These are phyloP conservation scores for Megalopta genalis DNA, from an alignment of 1,140 invertebrate genomes.

Conservation along the genomic window DNA sequence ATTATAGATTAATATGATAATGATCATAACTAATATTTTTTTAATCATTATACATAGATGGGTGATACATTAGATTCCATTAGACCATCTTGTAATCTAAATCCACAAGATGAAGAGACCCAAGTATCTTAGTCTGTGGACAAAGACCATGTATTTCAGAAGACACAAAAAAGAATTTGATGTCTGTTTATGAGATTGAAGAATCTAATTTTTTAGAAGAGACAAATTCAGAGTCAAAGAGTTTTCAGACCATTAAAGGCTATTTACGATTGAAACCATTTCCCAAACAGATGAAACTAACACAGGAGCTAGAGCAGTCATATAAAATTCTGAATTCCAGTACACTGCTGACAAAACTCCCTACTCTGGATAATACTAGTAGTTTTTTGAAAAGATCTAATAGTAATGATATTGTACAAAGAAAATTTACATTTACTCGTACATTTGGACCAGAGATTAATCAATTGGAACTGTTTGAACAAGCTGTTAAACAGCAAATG, in stretches of 20 bases:
- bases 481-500: constrained; percentile 82
- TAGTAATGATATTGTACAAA: constrained; percentile 73
- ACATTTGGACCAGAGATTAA: constrained; percentile 82
- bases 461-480: constrained; percentile 83
- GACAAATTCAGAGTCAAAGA: constrained; percentile 31
- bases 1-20: too few species aligned
- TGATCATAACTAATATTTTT: background rate
- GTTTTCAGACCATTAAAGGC: constrained; percentile 76
- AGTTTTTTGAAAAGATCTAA: constrained; percentile 70
- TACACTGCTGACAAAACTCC: constrained; percentile 73
- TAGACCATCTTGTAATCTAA: constrained; percentile 33
- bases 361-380: constrained; percentile 69
- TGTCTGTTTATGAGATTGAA: constrained; percentile 69
- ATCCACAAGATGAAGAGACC: constrained; percentile 68
- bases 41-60: constrained; percentile 55
- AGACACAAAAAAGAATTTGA: constrained; percentile 70
- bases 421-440: constrained; percentile 84
- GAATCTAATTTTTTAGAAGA: constrained; percentile 8
- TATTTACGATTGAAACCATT: constrained; percentile 81
- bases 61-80: constrained; percentile 65
- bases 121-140: constrained; percentile 74
- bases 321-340: constrained; percentile 70
- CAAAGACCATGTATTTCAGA: constrained; percentile 67
- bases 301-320: constrained; percentile 64
- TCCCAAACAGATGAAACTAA: constrained; percentile 62